A percentile compares a stretch with the other conserved stretches of the same genome.
phyloP scores from a whole-genome alignment of 2,888 invertebrate species.

The Pristionchus arcanus region DNA sequence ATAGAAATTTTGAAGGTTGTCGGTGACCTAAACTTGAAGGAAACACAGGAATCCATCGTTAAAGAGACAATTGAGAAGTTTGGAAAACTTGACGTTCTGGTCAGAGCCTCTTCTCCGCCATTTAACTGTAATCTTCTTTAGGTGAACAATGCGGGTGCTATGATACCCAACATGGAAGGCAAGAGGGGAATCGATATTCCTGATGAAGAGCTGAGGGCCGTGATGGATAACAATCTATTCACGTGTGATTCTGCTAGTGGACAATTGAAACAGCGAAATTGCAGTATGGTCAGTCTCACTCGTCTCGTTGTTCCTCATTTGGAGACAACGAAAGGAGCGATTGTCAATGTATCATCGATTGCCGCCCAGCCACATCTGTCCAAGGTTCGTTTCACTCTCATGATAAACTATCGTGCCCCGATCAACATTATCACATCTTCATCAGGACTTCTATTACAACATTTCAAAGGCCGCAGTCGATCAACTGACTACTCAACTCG shows the following conservation, averaged over 20 bases:
- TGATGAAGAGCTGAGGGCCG: background rate
- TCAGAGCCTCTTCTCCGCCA: background rate
- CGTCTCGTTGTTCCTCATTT: background rate
- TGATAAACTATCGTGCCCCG: no score
- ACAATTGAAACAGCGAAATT: background rate
- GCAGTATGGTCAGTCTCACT: background rate
- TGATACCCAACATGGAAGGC: background rate
- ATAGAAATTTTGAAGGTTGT: background rate
- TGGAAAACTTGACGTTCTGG: background rate
- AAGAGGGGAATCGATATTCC: conserved; percentile 10
- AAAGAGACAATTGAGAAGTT: background rate
- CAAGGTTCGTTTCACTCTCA: background rate
- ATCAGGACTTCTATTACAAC: background rate
- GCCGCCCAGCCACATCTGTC: background rate
- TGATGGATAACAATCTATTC: background rate
- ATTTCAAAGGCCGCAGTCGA: background rate
- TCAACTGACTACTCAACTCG: background rate
- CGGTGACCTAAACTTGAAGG: background rate
- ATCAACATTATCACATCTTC: no score
- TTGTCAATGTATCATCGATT: background rate
- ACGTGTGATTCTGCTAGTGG: background rate
- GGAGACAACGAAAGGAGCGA: conserved; percentile 2
- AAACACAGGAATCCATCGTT: background rate
- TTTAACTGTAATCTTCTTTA: background rate
- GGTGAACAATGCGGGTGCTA: background rate